Evolutionary conservation across 2,888 invertebrate genomes (phyloP), one percentile per base, ranked within the genome.

Genomic region (Ormyrus pomaceus): DNA sequence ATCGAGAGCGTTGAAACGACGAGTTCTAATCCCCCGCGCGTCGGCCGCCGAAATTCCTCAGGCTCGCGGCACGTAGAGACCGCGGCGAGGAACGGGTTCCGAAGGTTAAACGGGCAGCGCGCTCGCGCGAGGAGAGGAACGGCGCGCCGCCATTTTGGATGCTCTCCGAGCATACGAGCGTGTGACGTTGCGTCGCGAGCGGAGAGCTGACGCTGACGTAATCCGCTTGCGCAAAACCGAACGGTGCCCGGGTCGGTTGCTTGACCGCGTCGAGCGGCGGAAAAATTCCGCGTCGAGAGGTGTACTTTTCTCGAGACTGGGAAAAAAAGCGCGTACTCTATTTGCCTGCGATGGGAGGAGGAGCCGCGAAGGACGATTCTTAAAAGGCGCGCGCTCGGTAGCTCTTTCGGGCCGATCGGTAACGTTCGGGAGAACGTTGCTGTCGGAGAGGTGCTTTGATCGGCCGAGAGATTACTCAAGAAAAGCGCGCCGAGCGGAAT

Each of bases 91-190:
- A 80, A 80, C 80, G 71, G 72, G 80, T 80, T 72, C 19, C 77
- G 79, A 77, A 77, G 80, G 80, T 80, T 77, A 77, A 64, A 72
- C 34, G 34, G 34, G 3, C 34, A 2, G 4, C 34, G 34, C 34
- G 34, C 34, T 3, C 34, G 34, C 13, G 46, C 5, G 50, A 59
- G 19, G 55, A 48, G 13, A 58, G 13, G 61, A 34, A 53, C 71
- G 71, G 76, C n/a, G 53, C 68, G 82, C 80, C 85, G 86, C 89
- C 88, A 88, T 88, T 88, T 88, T 87, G 86, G 87, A 85, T 85
- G 85, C 83, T 72, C 62, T 34, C 51, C 13, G 68, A 19, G 1
- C 1, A 74, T 73, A 64, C 51, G 10, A 8, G 50, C 9, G 48
- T 13, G 10, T 55, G 10, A 9, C 58, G 55, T 75, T 48, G 75